Conservation (phyloP, 2,888 invertebrate genomes). For the Himalopsyche japonica region DNA sequence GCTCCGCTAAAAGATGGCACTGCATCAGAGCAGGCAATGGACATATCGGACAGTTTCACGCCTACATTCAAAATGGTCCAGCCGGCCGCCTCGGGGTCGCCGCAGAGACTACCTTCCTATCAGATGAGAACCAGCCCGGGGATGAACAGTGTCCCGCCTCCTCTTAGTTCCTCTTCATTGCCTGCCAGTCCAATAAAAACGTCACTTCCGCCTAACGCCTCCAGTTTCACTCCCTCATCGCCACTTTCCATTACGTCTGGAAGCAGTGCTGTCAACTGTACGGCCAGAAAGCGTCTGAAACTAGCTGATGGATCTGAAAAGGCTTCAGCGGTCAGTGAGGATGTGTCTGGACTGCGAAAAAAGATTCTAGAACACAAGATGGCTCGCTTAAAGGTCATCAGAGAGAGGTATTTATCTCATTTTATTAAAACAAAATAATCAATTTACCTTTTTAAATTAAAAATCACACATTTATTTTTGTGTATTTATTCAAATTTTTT, state of each 20-base stretch:
- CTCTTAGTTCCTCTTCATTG: not conserved
- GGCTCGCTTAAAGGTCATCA: slow-evolving; percentile 68
- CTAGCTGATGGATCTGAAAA: slow-evolving; percentile 50
- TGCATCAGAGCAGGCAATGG: slow-evolving; percentile 28
- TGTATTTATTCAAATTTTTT: no score
- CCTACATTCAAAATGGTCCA: not conserved
- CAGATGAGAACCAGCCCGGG: not conserved
- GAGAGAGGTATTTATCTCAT: slow-evolving; percentile 59
- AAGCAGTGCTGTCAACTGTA: not conserved
- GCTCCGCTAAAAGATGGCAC: slow-evolving; percentile 29
- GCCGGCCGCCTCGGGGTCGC: not conserved
- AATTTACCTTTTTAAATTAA: no score
- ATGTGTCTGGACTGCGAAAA: slow-evolving; percentile 62
- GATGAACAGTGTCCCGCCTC: not conserved
- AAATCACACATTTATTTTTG: no score
- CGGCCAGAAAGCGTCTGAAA: slow-evolving; percentile 54
- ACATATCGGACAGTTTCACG: slow-evolving; percentile 12
- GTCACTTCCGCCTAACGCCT: not conserved
- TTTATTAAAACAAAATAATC: no score
- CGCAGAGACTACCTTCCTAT: not conserved
- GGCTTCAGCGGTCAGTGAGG: slow-evolving; percentile 47
- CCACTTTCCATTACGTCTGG: not conserved
- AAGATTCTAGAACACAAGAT: slow-evolving; percentile 73
- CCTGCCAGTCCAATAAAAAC: not conserved
- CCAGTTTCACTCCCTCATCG: not conserved